Conservation (phyloP, 2,888 invertebrate genomes). For the Baronia brevicornis region DNA sequence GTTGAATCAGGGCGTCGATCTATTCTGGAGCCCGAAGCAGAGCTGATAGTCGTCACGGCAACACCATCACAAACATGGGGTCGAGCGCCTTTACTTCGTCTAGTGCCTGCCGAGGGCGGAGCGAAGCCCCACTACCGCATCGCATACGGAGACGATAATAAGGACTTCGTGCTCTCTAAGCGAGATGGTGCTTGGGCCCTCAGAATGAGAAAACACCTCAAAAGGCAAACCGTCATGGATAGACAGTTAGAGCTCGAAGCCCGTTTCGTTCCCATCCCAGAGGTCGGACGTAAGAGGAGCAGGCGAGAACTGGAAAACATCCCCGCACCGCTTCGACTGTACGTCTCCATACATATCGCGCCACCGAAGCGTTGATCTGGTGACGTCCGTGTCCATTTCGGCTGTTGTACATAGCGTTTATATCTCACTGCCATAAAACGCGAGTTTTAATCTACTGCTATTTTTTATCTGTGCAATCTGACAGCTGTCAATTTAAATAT, state of each 20-base stretch:
- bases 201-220: conserved; percentile 44
- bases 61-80: conserved; percentile 53
- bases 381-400: conserved; percentile 7
- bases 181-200: conserved; percentile 60
- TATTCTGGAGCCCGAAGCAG: conserved; percentile 49
- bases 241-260: conserved; percentile 60
- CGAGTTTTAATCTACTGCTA: conserved; percentile 23
- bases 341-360: conserved; percentile 51
- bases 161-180: conserved; percentile 49
- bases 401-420: conserved; percentile 10
- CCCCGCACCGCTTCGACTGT: conserved; percentile 53
- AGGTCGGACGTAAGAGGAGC: conserved; percentile 21
- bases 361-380: conserved; percentile 32
- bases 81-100: conserved; percentile 51
- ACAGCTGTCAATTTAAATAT: conserved; percentile 25
- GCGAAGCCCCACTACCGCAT: conserved; percentile 56
- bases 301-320: conserved; percentile 28
- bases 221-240: conserved; percentile 30
- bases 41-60: conserved; percentile 49
- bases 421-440: conserved; percentile 21
- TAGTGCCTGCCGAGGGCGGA: conserved; percentile 49
- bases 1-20: conserved; percentile 50
- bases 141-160: conserved; percentile 47
- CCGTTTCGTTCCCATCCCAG: conserved; percentile 44
- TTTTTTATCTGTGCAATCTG: conserved; percentile 18